Percentiles rank a stretch among this genome's conserved stretches.
phyloP scores from a whole-genome alignment of 1,140 invertebrate species.

The Saccostrea echinata region DNA sequence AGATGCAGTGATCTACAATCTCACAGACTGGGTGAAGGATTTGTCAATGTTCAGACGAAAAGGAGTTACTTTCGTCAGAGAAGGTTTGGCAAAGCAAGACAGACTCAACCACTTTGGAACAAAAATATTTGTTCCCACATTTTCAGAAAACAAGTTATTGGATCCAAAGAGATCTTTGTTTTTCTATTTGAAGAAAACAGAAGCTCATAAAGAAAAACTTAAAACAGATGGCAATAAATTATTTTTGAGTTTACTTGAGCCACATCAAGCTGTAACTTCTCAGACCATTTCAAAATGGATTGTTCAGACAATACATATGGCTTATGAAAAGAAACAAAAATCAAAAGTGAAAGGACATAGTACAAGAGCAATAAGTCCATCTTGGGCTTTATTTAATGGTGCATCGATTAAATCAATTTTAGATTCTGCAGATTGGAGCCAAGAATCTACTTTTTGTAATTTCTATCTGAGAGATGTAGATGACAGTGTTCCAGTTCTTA shows the following conservation, averaged over 20 bases:
- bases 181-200: constrained; percentile 50
- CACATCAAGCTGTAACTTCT: no score
- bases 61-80: constrained; percentile 51
- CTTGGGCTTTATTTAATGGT: constrained; percentile 49
- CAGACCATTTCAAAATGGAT: no score
- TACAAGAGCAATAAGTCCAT: constrained; percentile 43
- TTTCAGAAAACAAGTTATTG: constrained; percentile 43
- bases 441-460: no score
- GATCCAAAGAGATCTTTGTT: constrained; percentile 45
- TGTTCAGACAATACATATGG: no score
- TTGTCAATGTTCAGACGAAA: constrained; percentile 52
- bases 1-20: constrained; percentile 56
- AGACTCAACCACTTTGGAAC: constrained; percentile 39
- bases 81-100: constrained; percentile 55
- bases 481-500: constrained; percentile 29
- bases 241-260: constrained; percentile 46
- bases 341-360: constrained; percentile 29
- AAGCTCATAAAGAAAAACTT: neutral
- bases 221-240: constrained; percentile 6
- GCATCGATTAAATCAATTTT: constrained; percentile 41
- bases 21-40: constrained; percentile 47
- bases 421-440: constrained; percentile 29
- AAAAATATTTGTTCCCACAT: constrained; percentile 56
- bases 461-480: constrained; percentile 48
- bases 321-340: constrained; percentile 20